Base-by-base conservation (phyloP, 2,113 vertebrate genomes). In the Channa argus region DNA sequence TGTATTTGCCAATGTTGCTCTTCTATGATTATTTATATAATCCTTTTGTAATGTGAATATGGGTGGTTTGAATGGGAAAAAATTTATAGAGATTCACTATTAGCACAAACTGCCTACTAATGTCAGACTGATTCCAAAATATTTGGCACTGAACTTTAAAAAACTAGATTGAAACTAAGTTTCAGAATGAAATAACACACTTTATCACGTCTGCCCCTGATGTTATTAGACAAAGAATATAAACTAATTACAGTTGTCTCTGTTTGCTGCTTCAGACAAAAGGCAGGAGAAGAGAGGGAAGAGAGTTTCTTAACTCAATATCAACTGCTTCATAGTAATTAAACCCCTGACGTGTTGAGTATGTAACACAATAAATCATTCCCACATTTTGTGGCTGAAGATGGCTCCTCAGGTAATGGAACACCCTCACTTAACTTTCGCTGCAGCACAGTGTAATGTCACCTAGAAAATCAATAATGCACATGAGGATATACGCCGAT, bases 311-410 rank as follows among this genome's bases (percentile, higher is more conserved):
- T 10, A 11, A 34, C 11, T 69, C 46, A 15, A 79, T 55, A 73
- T 54, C 12, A 75, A 47, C 62, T 39, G 74, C 65, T 56, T 36
- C 51, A 53, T 9, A 60, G 61, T 56, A 82, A 85, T 67, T 71
- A 73, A 73, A 81, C 37, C 37, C 59, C 78, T 39, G 67, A 71
- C 0, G 8, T 15, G 62, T 44, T 36, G 52, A 52, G 33, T 38
- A 33, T 63, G 11, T 61, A 43, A 54, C 33, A 61, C 54, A 52
- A 73, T 82, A 69, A 70, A 70, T 60, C 74, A 72, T 65, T 51
- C 37, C 24, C 8, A n/a, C 2, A 34, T 34, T 45, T 45, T 15
- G 34, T 66, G 4, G 53, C 44, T 9, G 44, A 5, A 41, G 39
- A 41, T 61, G 54, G 36, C 24, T 24, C 24, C 24, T 24, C 24